Evolutionary conservation across 2,113 vertebrate genomes (phyloP).

Genomic region (Toxotes chatareus): DNA sequence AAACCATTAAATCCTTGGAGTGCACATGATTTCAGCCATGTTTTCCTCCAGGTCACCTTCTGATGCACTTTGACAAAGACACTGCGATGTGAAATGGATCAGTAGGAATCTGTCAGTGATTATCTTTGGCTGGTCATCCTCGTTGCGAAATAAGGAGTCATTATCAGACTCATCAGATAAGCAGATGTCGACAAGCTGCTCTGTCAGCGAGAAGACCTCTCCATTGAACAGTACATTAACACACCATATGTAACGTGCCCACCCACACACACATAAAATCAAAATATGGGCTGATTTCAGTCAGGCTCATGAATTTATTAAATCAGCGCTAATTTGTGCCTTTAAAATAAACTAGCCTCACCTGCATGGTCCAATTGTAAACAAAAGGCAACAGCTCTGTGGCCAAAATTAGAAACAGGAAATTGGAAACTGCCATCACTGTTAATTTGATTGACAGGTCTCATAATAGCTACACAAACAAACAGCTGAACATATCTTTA

Average conservation of each 20-base stretch:
- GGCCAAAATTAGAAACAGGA: background rate
- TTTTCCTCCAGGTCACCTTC: conserved; percentile 36
- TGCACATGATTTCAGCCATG: conserved; percentile 32
- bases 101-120: conserved; percentile 65
- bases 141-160: conserved; percentile 70
- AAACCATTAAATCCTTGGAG: conserved; percentile 23
- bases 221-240: conserved; percentile 58
- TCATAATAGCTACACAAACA: background rate
- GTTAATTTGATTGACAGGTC: background rate
- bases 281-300: conserved; percentile 28
- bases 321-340: background rate
- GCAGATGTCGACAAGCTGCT: conserved; percentile 83
- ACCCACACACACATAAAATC: conserved; percentile 21
- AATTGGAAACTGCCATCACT: background rate
- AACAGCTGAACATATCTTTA: background rate
- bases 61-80: conserved; percentile 35
- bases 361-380: background rate
- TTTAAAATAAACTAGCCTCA: background rate
- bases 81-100: conserved; percentile 36
- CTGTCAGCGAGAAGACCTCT: conserved; percentile 68
- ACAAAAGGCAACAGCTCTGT: conserved; percentile 22
- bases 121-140: conserved; percentile 75
- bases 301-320: conserved; percentile 40
- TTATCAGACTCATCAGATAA: conserved; percentile 81
- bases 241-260: conserved; percentile 54